phyloP scores from a whole-genome alignment of 2,888 invertebrate genomes.

The Stenolophus ochropezus region DNA sequence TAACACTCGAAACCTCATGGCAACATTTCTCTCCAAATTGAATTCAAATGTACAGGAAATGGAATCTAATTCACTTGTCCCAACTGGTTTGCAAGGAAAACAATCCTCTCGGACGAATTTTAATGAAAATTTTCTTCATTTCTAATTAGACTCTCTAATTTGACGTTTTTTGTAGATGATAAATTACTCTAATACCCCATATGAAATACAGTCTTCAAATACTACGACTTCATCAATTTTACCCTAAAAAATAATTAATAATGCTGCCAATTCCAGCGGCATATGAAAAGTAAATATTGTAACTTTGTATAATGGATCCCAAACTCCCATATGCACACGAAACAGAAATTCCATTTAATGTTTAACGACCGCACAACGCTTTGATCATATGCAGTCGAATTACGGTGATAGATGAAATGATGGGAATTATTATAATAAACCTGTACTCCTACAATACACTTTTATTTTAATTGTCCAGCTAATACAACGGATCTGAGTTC shows the following conservation, averaged over 20 bases:
- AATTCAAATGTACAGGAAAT: conserved; percentile 41
- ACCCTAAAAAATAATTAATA: not conserved
- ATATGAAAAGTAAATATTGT: not conserved
- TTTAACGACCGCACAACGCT: too few species aligned
- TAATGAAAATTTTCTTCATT: conserved; percentile 1
- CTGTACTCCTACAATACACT: too few species aligned
- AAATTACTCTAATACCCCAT: not conserved
- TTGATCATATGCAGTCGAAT: too few species aligned
- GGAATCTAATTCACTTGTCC: conserved; percentile 41
- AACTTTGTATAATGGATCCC: too few species aligned
- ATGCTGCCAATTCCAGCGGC: not conserved
- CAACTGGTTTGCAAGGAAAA: not conserved
- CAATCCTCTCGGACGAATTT: not conserved
- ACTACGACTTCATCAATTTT: not conserved
- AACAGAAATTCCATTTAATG: too few species aligned
- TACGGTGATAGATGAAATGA: too few species aligned
- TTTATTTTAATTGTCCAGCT: too few species aligned
- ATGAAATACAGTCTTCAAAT: not conserved
- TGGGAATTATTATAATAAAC: too few species aligned
- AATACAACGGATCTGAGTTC: too few species aligned
- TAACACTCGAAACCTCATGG: conserved; percentile 29
- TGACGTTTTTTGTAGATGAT: not conserved
- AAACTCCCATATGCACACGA: too few species aligned
- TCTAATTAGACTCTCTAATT: not conserved
- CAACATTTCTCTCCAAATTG: conserved; percentile 34